Evolutionary conservation across 2,113 vertebrate species (phyloP), one percentile per base, ranked within the genome.

Genomic region (Archilochus colubris): DNA sequence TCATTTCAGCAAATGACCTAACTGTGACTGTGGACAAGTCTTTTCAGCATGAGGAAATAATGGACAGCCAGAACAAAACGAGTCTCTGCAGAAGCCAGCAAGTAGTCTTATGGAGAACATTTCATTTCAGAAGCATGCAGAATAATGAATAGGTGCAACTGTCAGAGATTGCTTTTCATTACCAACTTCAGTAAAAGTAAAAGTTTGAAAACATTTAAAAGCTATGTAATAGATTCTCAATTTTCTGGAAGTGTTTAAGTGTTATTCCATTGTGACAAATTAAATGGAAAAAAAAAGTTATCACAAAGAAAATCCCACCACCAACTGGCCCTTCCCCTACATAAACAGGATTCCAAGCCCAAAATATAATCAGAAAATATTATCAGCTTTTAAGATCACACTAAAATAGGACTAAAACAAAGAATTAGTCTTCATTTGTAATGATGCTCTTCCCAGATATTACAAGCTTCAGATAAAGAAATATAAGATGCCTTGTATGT

Each of bases 301-400:
- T 5, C 14, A 66, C 51, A 70, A 57, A 57, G 14, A 75, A 79
- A 83, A 51, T 43, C 14, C 50, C 55, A 25, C 27, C 21, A 63
- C 4, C 4, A 4, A 5, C 58, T 3, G 0, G 31, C 27, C 14
- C 55, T 2, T 25, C 44, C 22, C 25, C 36, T 11, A 66, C 6
- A 25, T 17, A 51, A 43, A 51, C 12, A 55, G 10, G 20, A 61
- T 69, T 83, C 30, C 31, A 76, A 28, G 18, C 12, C 27, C 40
- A 18, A 78, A 75, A 92, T 50, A 58, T 10, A 84, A 69, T 63
- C 20, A 75, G 16, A 36, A 59, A 58, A 75, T 3, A 4, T n/a
- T 69, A 40, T 63, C 17, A 44, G 57, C 18, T 33, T 48, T 79
- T 62, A n/a, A 74, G 38, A n/a, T 51, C 14, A 44, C 6, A 31